Percentiles rank a stretch among this genome's conserved stretches.
Conservation (phyloP, 2,888 invertebrate genomes). For the Dione juno region DNA sequence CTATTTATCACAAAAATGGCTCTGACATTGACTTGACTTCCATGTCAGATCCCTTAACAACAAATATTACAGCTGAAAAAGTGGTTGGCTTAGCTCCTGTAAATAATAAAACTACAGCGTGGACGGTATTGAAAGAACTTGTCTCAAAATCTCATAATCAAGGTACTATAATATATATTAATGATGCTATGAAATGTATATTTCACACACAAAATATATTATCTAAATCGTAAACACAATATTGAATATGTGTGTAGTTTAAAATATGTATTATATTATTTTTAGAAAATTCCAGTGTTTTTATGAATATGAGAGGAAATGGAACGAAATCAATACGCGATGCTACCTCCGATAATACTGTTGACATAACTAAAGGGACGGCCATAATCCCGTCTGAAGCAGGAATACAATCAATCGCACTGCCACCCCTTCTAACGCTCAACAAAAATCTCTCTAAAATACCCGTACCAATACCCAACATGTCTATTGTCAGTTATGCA, state of each 20-base stretch:
- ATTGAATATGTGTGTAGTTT: no score
- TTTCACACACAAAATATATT: not conserved
- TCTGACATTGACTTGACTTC: conserved; percentile 61
- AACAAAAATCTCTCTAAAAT: conserved; percentile 68
- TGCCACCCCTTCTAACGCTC: conserved; percentile 65
- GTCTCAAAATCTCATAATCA: conserved; percentile 17
- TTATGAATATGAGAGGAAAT: conserved; percentile 8
- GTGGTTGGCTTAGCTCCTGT: conserved; percentile 64
- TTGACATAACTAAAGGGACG: conserved; percentile 60
- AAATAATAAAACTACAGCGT: conserved; percentile 47
- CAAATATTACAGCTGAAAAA: conserved; percentile 72
- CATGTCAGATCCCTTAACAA: conserved; percentile 63
- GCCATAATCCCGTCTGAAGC: conserved; percentile 63
- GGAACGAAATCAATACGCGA: conserved; percentile 51
- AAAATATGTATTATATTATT: not conserved
- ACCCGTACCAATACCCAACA: conserved; percentile 74
- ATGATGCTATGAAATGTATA: not conserved
- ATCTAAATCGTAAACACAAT: not conserved
- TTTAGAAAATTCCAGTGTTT: conserved; percentile 28
- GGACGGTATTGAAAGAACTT: conserved; percentile 46
- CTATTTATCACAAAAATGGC: conserved; percentile 68
- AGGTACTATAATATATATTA: no score
- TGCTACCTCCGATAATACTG: conserved; percentile 45
- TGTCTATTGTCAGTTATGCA: conserved; percentile 71
- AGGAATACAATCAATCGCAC: conserved; percentile 63